phyloP scores from a whole-genome alignment of 2,888 invertebrate species.

The Lochmaea capreae region DNA sequence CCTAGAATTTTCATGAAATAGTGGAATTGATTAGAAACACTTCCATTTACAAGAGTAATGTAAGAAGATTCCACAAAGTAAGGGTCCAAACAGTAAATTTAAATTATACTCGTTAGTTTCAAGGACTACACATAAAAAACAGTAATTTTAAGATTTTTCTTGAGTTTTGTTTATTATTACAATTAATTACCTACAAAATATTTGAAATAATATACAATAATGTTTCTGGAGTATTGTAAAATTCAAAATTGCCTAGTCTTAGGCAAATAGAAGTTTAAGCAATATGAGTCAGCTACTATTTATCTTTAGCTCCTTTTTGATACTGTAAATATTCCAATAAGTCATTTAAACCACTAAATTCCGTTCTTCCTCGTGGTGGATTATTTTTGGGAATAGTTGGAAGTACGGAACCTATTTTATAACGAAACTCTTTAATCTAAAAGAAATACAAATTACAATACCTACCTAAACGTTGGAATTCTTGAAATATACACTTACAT shows the following conservation, averaged over 20 bases:
- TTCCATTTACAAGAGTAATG: too few relatives aligned
- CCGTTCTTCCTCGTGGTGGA: constrained; percentile 84
- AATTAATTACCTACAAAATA: too few relatives aligned
- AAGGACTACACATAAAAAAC: too few relatives aligned
- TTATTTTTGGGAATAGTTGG: constrained; percentile 83
- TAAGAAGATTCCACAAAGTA: too few relatives aligned
- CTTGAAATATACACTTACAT: constrained; percentile 70
- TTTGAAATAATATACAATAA: not conserved
- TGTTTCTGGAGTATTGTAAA: not conserved
- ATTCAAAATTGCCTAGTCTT: not conserved
- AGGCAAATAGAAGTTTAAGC: not conserved
- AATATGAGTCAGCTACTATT: constrained; percentile 34
- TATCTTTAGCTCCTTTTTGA: constrained; percentile 63
- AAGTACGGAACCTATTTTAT: constrained; percentile 81
- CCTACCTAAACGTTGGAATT: constrained; percentile 15
- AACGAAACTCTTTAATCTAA: constrained; percentile 84
- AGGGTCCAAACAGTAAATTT: too few relatives aligned
- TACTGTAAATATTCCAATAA: constrained; percentile 81
- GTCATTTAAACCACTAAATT: constrained; percentile 88
- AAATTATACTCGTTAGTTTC: too few relatives aligned
- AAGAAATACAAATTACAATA: constrained; percentile 48
- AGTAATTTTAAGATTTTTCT: too few relatives aligned
- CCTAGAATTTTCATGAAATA: too few relatives aligned
- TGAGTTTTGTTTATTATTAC: too few relatives aligned
- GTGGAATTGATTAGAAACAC: too few relatives aligned